A percentile compares a stretch with the other conserved stretches of the same genome.
Conservation (phyloP, 2,113 vertebrate species). For the Calypte anna region DNA sequence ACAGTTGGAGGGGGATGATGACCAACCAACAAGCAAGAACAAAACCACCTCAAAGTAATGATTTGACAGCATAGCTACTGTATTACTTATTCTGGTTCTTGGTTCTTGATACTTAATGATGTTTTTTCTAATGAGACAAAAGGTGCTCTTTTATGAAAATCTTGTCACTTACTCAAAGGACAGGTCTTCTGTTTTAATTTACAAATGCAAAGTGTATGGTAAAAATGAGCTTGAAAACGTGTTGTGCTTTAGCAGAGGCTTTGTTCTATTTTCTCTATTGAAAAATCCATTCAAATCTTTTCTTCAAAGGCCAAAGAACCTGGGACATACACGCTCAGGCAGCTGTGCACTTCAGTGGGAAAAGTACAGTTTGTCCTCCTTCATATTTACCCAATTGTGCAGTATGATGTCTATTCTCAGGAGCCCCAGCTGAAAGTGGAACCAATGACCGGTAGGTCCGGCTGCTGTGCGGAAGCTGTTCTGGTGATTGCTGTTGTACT, state of each 20-base stretch:
- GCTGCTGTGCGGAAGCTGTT: neutral
- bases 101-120: neutral
- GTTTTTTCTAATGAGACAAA: neutral
- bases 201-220: neutral
- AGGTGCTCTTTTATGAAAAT: neutral
- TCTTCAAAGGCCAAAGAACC: slow-evolving; percentile 86
- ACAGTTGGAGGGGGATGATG: fast-evolving
- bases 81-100: neutral
- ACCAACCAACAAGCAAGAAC: neutral
- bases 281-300: neutral
- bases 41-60: neutral
- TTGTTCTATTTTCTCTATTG: neutral
- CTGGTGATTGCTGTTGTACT: neutral
- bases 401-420: slow-evolving; percentile 96
- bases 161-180: neutral
- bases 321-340: slow-evolving; percentile 92
- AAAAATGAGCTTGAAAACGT: neutral
- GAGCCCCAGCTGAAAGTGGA: slow-evolving; percentile 95
- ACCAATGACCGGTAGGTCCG: slow-evolving; percentile 86
- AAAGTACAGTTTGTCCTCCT: slow-evolving; percentile 90
- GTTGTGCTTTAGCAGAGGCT: neutral
- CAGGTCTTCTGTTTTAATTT: neutral
- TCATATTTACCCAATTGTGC: slow-evolving; percentile 91
- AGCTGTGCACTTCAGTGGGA: slow-evolving; percentile 88
- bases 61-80: neutral